These are phyloP conservation scores for Phylloscopus trochiloides DNA, from an alignment of 2,113 vertebrate genomes.

Conservation along the genomic window DNA sequence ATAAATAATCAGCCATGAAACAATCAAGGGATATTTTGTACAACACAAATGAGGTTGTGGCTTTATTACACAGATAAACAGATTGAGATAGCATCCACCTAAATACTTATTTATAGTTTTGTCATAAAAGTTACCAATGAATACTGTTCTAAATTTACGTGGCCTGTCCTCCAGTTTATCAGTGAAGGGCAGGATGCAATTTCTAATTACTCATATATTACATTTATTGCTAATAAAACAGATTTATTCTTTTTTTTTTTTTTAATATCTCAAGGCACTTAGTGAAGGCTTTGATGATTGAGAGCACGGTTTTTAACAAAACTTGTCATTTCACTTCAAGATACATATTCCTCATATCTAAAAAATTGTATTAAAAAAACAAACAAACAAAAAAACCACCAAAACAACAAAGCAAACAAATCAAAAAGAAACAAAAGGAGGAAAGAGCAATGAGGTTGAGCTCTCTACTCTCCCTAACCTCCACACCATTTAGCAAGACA, in stretches of 20 bases:
- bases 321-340: neutral
- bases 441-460: neutral
- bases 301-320: neutral
- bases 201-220: neutral
- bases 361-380: neutral
- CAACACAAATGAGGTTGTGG: neutral
- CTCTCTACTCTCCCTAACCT: neutral
- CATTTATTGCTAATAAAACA: neutral
- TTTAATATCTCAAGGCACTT: neutral
- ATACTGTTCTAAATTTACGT: neutral
- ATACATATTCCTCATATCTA: neutral
- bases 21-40: neutral
- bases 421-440: neutral
- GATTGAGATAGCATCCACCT: neutral
- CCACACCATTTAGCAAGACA: neutral
- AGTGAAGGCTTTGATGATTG: neutral
- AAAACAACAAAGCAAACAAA: neutral
- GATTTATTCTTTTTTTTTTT: neutral
- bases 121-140: neutral
- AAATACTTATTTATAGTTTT: slow-evolving; percentile 11
- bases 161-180: neutral
- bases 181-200: neutral
- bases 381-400: too few species aligned
- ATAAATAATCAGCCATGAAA: neutral
- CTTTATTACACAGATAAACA: neutral